These are phyloP conservation scores for Pollachius pollachius DNA, from an alignment of 2,113 vertebrate genomes.

Conservation along the genomic window DNA sequence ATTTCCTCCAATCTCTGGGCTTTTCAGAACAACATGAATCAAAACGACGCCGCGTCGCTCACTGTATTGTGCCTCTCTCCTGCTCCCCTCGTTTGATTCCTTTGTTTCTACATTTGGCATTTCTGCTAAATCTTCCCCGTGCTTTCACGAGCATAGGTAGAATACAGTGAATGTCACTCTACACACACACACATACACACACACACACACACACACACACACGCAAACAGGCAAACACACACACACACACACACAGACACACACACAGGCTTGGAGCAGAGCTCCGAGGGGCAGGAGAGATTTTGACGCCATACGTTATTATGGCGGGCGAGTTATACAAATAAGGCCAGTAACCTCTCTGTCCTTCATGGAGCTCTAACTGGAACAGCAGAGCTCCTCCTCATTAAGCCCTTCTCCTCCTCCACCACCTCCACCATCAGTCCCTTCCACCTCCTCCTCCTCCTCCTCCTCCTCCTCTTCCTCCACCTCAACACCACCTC, in stretches of 20 bases:
- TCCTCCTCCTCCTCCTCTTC: conserved; percentile 13
- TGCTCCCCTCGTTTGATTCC: not conserved
- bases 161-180: conserved; percentile 19
- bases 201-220: conserved; percentile 4
- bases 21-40: conserved; percentile 58
- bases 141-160: conserved; percentile 15
- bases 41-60: conserved; percentile 48
- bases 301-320: conserved; percentile 43
- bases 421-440: not conserved
- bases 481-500: conserved; percentile 9
- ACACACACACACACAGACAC: conserved; percentile 16
- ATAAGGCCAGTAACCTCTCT: conserved; percentile 56
- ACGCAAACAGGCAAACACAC: conserved; percentile 24
- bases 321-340: conserved; percentile 53
- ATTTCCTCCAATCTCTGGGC: conserved; percentile 63
- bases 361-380: conserved; percentile 54
- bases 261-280: not conserved
- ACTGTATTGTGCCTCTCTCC: conserved; percentile 29
- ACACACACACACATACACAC: conserved; percentile 14
- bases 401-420: conserved; percentile 15
- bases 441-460: not conserved
- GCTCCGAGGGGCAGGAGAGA: conserved; percentile 39
- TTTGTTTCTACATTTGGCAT: conserved; percentile 58
- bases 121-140: conserved; percentile 20
- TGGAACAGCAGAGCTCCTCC: conserved; percentile 52